Base-by-base conservation (phyloP, 2,888 invertebrate species). In the Pseudeuparius sepicola region DNA sequence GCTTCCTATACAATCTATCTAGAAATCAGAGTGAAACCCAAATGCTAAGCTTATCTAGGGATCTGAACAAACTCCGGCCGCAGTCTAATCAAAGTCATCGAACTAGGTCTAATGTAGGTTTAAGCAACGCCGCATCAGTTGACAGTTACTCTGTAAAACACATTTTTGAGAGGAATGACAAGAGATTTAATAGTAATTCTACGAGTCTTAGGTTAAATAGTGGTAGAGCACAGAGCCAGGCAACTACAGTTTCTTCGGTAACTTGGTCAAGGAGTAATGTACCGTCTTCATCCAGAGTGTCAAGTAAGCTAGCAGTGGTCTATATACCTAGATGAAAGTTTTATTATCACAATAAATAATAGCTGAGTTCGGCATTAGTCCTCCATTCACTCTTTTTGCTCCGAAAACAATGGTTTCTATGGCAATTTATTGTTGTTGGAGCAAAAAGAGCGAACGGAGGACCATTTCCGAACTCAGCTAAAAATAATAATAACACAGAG, bases 251-350 rank as follows among this genome's bases (percentile, higher is more conserved):
- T 16, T 50, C 45, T n/a, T 53, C 53, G 9, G 38, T 47, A 24
- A 42, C 46, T 30, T 55, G 54, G 53, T 53, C 54, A 1, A 51
- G 43, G 30, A 50, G 52, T 36, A 54, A 57, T 39, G 49, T 52
- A 35, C 51, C 54, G 14, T 40, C 50, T 10, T 45, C 52, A 14
- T 49, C 49, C 23, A 51, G 46, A 39, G 16, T 40, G 4, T 43
- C 46, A 29, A 46, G 49, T 47, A 44, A 45, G 39, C 27, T 31
- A n/a, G n/a, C n/a, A n/a, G n/a, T n/a, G n/a, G n/a, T n/a, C n/a
- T n/a, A n/a, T n/a, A n/a, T n/a, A n/a, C n/a, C n/a, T n/a, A n/a
- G n/a, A n/a, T n/a, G n/a, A n/a, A n/a, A n/a, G n/a, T n/a, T n/a
- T n/a, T n/a, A n/a, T n/a, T 10, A 24, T 10, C 24, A 24, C 10